These are phyloP conservation scores for Syrmaticus mikado DNA, from an alignment of 2,113 vertebrate genomes.

Conservation along the genomic window DNA sequence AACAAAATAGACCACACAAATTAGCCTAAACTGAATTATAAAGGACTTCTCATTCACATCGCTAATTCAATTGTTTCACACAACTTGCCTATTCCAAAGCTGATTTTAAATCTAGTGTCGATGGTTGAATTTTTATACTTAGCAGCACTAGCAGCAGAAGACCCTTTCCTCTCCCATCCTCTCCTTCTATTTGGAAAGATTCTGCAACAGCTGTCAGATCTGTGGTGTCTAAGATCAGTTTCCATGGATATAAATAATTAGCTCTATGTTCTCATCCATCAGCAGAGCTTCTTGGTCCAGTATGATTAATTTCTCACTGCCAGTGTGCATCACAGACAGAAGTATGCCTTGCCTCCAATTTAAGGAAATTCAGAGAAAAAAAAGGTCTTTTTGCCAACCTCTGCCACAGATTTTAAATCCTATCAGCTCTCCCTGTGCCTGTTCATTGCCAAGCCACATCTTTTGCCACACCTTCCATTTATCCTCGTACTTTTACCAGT, in stretches of 20 bases:
- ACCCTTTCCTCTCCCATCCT: neutral
- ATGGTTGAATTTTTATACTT: neutral
- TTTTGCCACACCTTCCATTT: neutral
- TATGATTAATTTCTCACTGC: neutral
- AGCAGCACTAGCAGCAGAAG: neutral
- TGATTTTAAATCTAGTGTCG: neutral
- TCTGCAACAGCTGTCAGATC: neutral
- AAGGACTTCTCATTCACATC: neutral
- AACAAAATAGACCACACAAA: neutral
- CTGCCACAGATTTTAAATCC: neutral
- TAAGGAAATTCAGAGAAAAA: neutral
- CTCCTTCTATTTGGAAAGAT: neutral
- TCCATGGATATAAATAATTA: constrained; percentile 28
- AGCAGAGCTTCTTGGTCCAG: neutral
- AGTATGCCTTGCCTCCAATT: neutral
- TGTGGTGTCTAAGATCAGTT: neutral
- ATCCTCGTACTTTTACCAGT: neutral
- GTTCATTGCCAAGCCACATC: neutral
- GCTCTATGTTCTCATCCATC: neutral
- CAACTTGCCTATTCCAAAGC: neutral
- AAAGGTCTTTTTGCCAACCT: neutral
- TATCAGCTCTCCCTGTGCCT: neutral
- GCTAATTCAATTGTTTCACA: neutral
- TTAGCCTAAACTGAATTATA: neutral
- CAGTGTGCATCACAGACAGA: neutral